A percentile compares a stretch with the other conserved stretches of the same genome.
These are phyloP conservation scores for Epinephelus coioides DNA, from an alignment of 2,797 vertebrate species.

Conservation along the genomic window DNA sequence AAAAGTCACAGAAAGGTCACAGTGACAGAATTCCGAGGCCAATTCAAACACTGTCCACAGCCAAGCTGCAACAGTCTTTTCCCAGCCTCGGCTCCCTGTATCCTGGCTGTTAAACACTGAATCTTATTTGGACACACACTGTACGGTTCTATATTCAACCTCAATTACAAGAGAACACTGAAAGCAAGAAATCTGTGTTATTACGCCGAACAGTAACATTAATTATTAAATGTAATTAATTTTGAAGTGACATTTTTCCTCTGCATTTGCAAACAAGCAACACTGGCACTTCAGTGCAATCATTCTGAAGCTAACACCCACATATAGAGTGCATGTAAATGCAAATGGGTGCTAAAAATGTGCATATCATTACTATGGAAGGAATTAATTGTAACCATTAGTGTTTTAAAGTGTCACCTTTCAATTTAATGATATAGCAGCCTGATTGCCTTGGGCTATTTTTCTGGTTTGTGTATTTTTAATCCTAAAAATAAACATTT, in stretches of 20 bases:
- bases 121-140: slow-evolving; percentile 5
- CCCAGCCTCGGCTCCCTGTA: neutral
- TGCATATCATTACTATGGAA: neutral
- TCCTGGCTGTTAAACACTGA: neutral
- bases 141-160: neutral
- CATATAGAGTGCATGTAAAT: neutral
- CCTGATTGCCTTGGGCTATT: neutral
- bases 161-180: neutral
- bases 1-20: slow-evolving; percentile 39
- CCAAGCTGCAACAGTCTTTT: neutral
- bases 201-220: no score
- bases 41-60: slow-evolving; percentile 14
- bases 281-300: neutral
- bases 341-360: neutral
- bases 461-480: no score
- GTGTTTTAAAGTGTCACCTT: neutral
- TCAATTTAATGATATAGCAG: neutral
- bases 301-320: neutral
- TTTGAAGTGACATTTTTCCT: neutral
- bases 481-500: no score
- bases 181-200: neutral
- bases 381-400: no score
- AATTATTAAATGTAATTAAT: no score
- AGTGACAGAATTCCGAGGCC: neutral
- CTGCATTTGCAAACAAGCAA: neutral